Percentiles rank a stretch among this genome's conserved stretches.
Conservation (phyloP, 1,140 invertebrate species). For the Drosophila pectinifera region DNA sequence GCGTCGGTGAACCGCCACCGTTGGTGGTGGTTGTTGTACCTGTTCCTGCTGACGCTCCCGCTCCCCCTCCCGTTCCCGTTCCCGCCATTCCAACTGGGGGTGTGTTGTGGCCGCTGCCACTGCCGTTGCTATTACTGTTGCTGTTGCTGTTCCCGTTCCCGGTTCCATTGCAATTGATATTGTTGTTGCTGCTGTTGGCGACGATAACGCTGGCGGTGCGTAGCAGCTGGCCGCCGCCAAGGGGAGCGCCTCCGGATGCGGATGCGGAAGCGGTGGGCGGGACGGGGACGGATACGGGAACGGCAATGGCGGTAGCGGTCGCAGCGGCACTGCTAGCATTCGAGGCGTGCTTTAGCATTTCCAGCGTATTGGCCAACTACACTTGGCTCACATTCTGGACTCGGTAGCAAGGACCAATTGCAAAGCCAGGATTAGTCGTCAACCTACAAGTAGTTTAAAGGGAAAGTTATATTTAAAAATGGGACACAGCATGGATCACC, state of each 20-base stretch:
- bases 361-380: conserved; percentile 34
- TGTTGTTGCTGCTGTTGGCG: conserved; percentile 29
- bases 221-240: conserved; percentile 46
- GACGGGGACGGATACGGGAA: conserved; percentile 1
- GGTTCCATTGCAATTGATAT: conserved; percentile 27
- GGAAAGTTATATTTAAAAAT: background rate
- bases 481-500: too few relatives aligned
- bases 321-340: conserved; percentile 67
- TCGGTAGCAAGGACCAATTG: conserved; percentile 4
- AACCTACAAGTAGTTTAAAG: background rate
- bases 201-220: conserved; percentile 38
- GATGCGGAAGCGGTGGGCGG: conserved; percentile 5
- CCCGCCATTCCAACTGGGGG: conserved; percentile 14
- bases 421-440: background rate
- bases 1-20: conserved; percentile 46
- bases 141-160: conserved; percentile 16
- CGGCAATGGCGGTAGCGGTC: conserved; percentile 17
- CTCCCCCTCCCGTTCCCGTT: background rate
- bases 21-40: conserved; percentile 7
- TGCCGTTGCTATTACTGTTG: conserved; percentile 27
- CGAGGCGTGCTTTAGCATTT: conserved; percentile 77
- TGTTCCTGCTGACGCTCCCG: conserved; percentile 14
- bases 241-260: conserved; percentile 19
- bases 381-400: conserved; percentile 33
- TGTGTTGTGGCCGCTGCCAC: conserved; percentile 28